Conservation (phyloP, 2,113 vertebrate species). For the zebrafish (Danio rerio) region DNA sequence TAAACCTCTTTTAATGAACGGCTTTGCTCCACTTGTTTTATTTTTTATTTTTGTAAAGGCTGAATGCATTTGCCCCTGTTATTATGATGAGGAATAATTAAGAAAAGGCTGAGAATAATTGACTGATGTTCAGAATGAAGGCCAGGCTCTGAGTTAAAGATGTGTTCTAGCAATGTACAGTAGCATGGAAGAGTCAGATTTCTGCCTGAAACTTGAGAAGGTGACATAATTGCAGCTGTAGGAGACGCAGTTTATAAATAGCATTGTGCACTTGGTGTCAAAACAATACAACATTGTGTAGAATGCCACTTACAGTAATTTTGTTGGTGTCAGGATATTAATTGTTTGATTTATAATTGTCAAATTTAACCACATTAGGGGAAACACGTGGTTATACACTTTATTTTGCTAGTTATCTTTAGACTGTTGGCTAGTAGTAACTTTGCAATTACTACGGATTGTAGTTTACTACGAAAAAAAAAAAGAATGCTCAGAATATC, state of each 20-base stretch:
- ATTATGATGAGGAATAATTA: background rate
- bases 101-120: background rate
- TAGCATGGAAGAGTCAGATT: background rate
- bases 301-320: background rate
- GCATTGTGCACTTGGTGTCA: slow-evolving; percentile 17
- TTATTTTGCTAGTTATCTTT: too few relatives aligned
- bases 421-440: too few relatives aligned
- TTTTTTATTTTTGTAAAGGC: background rate
- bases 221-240: slow-evolving; percentile 1
- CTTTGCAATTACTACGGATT: too few relatives aligned
- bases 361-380: background rate
- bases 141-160: background rate
- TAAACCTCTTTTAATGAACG: background rate
- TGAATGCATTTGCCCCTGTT: background rate
- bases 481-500: background rate
- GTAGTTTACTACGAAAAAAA: too few relatives aligned
- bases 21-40: background rate
- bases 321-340: background rate
- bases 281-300: slow-evolving; percentile 1
- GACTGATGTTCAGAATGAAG: background rate
- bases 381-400: too few relatives aligned
- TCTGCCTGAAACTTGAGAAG: slow-evolving; percentile 10
- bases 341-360: background rate
- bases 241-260: slow-evolving; percentile 31
- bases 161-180: background rate